Base-by-base conservation (phyloP, 2,797 vertebrate species). In the Artibeus jamaicensis region DNA sequence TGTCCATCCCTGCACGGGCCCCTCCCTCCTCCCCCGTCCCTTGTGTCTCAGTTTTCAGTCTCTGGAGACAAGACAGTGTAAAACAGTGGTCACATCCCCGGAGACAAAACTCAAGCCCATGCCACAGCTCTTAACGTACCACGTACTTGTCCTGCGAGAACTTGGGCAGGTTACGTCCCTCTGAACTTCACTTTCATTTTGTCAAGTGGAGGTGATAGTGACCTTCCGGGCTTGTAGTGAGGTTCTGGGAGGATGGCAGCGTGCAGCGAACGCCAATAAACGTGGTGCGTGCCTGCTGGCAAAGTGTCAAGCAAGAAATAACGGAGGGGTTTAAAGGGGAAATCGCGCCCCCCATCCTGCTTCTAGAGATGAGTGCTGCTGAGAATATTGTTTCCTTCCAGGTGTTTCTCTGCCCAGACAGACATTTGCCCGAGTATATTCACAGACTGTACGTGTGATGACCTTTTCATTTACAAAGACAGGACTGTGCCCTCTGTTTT, bases 1-100 rank as follows among this genome's bases (percentile, higher is more conserved):
- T 39, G 8, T 26, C 10, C 2, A 9, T 55, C 21, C 0, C 55
- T 22, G 18, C 21, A 3, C 19, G 1, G 1, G 15, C 16, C 11
- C 62, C 21, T 22, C 55, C 7, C 2, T 10, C 19, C 12, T 6
- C 8, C 3, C 39, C 7, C 32, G 16, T 14, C 2, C 32, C 15
- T 67, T 67, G n/a, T 24, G 4, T 9, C n/a, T 39, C 42, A 14
- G n/a, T 9, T 65, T 70, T 79, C 59, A 16, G 18, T 74, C 86
- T 70, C 32, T 79, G 10, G 70, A 55, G 26, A 62, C 18, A 14
- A 55, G 59, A 62, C 18, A 18, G 44, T 32, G 1, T 10, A 26
- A 29, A 22, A 9, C 8, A 9, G 32, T 29, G 21, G 7, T 46
- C n/a, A 39, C 21, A 16, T 76, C 59, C 22, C 48, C 57, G 55